A percentile compares a stretch with the other conserved stretches of the same genome.
Evolutionary conservation across 2,888 invertebrate species (phyloP).

Genomic region (Eubasilissa splendida): DNA sequence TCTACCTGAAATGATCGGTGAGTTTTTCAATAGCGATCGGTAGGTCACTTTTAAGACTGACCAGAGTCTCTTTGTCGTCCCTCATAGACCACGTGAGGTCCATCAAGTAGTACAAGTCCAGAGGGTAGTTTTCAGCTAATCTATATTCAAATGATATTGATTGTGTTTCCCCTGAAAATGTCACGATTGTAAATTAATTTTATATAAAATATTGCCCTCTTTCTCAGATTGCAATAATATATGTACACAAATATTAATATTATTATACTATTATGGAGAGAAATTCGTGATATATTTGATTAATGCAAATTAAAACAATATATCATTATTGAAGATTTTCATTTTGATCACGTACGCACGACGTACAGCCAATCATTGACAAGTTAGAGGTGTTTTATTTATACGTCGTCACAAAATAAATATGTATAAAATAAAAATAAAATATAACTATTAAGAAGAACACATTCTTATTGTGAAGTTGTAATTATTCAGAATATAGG

Average conservation of each 20-base stretch:
- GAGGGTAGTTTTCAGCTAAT: slow-evolving; percentile 87
- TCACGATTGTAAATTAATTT: neutral
- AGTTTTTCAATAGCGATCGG: slow-evolving; percentile 75
- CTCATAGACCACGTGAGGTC: slow-evolving; percentile 93
- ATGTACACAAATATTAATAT: too few species aligned
- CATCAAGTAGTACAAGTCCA: slow-evolving; percentile 93
- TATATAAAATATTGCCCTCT: neutral
- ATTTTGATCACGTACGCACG: neutral
- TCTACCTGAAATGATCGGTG: slow-evolving; percentile 79
- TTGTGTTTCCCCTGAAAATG: slow-evolving; percentile 72
- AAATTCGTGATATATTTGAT: too few species aligned
- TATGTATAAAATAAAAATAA: too few species aligned
- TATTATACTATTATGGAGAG: too few species aligned
- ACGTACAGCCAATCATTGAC: neutral
- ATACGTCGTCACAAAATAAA: too few species aligned
- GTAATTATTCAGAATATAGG: too few species aligned
- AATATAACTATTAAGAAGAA: too few species aligned
- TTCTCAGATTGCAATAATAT: neutral
- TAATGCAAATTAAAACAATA: too few species aligned
- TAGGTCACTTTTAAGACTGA: slow-evolving; percentile 76
- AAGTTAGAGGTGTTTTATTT: neutral
- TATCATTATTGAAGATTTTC: too few species aligned
- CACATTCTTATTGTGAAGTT: too few species aligned
- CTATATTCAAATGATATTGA: slow-evolving; percentile 78
- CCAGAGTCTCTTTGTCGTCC: slow-evolving; percentile 86